A percentile compares a stretch with the other conserved stretches of the same genome.
Evolutionary conservation across 2,113 vertebrate genomes (phyloP).

Genomic region (Amazona guildingii): DNA sequence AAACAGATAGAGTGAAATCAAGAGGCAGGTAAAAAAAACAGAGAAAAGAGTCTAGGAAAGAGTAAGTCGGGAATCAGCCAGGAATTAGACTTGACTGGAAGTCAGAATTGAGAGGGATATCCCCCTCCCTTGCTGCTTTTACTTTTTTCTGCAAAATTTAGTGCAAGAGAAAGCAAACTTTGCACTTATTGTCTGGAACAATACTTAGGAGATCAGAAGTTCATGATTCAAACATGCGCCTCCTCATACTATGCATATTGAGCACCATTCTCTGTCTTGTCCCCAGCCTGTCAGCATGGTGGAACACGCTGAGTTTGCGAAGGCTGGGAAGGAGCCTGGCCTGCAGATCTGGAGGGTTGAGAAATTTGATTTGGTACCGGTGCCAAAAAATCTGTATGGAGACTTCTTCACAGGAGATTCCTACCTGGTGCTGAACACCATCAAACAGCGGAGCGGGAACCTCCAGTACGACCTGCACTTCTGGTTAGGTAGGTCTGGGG

Average conservation of each 20-base stretch:
- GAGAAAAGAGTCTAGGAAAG: not conserved
- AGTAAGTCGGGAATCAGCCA: not conserved
- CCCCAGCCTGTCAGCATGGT: slow-evolving; percentile 84
- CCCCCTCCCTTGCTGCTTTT: too few relatives aligned
- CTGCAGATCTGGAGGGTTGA: slow-evolving; percentile 98
- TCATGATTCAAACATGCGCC: not conserved
- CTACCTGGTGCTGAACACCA: slow-evolving; percentile 93
- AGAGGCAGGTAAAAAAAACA: not conserved
- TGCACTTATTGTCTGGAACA: not conserved
- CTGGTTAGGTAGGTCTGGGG: slow-evolving; percentile 87
- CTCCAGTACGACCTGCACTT: slow-evolving; percentile 96
- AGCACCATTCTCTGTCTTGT: not conserved
- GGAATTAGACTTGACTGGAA: not conserved
- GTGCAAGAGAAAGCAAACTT: not conserved
- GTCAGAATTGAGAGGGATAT: not conserved
- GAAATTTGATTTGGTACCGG: slow-evolving; percentile 92
- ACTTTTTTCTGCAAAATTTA: not conserved
- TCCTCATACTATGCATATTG: not conserved
- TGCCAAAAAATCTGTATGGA: slow-evolving; percentile 89
- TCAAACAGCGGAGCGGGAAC: slow-evolving; percentile 86
- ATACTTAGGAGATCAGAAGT: not conserved
- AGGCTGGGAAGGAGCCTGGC: slow-evolving; percentile 87
- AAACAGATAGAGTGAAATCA: not conserved
- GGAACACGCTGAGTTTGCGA: slow-evolving; percentile 89
- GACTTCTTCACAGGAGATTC: slow-evolving; percentile 95